Percentiles rank a stretch among this genome's conserved stretches.
These are phyloP conservation scores for Drosophila emarginata DNA, from an alignment of 2,888 invertebrate genomes.

Conservation along the genomic window DNA sequence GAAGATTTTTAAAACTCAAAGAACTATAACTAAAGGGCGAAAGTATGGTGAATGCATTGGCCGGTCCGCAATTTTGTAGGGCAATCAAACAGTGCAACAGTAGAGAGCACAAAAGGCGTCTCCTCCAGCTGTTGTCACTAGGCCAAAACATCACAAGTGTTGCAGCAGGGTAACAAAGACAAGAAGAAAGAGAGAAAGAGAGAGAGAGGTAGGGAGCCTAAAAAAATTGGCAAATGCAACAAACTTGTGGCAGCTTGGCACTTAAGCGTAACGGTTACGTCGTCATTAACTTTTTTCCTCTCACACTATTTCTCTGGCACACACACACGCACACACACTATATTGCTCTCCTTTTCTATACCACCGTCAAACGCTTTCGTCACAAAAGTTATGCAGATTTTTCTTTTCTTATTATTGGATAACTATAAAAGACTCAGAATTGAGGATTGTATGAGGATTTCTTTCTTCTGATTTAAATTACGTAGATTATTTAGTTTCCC, in stretches of 20 bases:
- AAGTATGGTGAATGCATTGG: constrained; percentile 77
- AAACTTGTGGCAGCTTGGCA: constrained; percentile 56
- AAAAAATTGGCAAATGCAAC: constrained; percentile 68
- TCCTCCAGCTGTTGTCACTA: constrained; percentile 26
- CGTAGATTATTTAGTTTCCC: background rate
- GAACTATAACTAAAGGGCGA: constrained; percentile 81
- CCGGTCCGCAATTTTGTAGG: constrained; percentile 68
- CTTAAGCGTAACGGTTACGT: constrained; percentile 74
- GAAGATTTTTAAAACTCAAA: constrained; percentile 79
- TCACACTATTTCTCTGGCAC: constrained; percentile 24
- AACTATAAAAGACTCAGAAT: background rate
- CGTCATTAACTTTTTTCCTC: constrained; percentile 24
- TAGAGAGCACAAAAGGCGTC: constrained; percentile 40
- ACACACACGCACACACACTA: constrained; percentile 29
- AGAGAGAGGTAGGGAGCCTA: background rate
- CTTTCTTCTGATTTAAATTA: background rate
- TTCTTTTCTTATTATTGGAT: background rate
- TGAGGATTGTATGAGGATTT: background rate
- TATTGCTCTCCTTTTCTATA: constrained; percentile 15
- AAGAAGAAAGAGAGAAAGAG: constrained; percentile 21
- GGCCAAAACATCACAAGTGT: constrained; percentile 21
- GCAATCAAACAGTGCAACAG: constrained; percentile 63
- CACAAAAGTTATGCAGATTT: constrained; percentile 7
- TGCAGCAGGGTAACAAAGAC: constrained; percentile 1
- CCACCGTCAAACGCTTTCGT: constrained; percentile 15